A percentile compares a stretch with the other conserved stretches of the same genome.
These are phyloP conservation scores for Styela plicata DNA, from an alignment of 23 tunicate species.

Conservation along the genomic window DNA sequence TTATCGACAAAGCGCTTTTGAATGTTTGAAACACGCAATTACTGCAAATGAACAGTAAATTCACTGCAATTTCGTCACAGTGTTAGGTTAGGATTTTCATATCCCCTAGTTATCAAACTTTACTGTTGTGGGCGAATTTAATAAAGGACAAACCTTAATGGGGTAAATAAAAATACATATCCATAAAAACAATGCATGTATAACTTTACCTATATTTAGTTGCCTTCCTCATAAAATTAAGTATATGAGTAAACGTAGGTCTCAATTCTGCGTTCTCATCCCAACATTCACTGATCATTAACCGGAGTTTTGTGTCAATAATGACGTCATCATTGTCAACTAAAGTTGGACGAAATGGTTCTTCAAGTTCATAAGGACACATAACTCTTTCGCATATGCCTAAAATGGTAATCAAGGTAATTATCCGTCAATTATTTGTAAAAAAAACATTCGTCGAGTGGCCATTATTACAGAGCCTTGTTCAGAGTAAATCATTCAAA, in stretches of 20 bases:
- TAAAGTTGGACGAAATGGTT: constrained; percentile 62
- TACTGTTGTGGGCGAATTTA: no score
- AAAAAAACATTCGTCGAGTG: not conserved
- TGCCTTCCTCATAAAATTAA: not conserved
- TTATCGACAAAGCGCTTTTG: no score
- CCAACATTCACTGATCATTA: constrained; percentile 50
- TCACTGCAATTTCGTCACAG: no score
- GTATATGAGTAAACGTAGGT: constrained; percentile 47
- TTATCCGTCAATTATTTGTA: not conserved
- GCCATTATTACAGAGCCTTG: no score
- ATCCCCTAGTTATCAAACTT: no score
- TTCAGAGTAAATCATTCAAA: no score
- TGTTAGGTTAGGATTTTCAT: no score
- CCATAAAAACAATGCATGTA: no score
- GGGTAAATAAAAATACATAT: no score
- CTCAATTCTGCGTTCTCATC: constrained; percentile 46
- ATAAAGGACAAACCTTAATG: no score
- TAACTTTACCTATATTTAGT: constrained; percentile 7
- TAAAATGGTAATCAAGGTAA: not conserved
- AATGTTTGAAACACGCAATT: no score
- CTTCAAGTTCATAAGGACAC: constrained; percentile 13
- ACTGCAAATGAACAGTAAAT: no score
- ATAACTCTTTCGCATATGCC: not conserved
- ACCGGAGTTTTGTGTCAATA: constrained; percentile 38
- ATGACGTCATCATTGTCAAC: constrained; percentile 75